These are phyloP conservation scores for Campoletis raptor DNA, from an alignment of 2,888 invertebrate species.

Conservation along the genomic window DNA sequence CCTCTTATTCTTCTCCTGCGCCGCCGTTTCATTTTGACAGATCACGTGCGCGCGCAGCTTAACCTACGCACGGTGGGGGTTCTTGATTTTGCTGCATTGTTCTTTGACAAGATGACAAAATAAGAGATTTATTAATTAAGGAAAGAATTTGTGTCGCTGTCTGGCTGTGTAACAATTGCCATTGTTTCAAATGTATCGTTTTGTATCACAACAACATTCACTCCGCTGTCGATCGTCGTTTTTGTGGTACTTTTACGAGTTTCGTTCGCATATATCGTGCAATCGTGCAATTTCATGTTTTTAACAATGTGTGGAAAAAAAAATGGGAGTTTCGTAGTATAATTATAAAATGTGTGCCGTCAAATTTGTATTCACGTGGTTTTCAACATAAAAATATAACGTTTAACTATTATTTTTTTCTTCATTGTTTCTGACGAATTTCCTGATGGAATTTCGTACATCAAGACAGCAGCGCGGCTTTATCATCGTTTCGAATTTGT, in stretches of 20 bases:
- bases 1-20: neutral
- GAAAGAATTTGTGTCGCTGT: neutral
- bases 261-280: slow-evolving; percentile 1
- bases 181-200: neutral
- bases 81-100: neutral
- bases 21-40: neutral
- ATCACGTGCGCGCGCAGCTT: slow-evolving; percentile 49
- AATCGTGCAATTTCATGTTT: too few relatives aligned
- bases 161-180: neutral
- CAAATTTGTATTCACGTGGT: too few relatives aligned
- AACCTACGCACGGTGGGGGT: neutral
- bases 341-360: too few relatives aligned
- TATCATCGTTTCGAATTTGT: too few relatives aligned
- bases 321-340: too few relatives aligned
- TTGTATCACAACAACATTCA: slow-evolving; percentile 5
- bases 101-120: neutral
- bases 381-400: too few relatives aligned
- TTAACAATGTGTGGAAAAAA: too few relatives aligned
- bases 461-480: too few relatives aligned
- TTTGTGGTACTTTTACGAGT: neutral
- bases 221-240: neutral
- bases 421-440: too few relatives aligned
- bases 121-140: too few relatives aligned
- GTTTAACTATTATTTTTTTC: too few relatives aligned
- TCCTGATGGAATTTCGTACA: too few relatives aligned